Conservation (phyloP, 2,888 invertebrate species). For the Clitarchus hookeri region DNA sequence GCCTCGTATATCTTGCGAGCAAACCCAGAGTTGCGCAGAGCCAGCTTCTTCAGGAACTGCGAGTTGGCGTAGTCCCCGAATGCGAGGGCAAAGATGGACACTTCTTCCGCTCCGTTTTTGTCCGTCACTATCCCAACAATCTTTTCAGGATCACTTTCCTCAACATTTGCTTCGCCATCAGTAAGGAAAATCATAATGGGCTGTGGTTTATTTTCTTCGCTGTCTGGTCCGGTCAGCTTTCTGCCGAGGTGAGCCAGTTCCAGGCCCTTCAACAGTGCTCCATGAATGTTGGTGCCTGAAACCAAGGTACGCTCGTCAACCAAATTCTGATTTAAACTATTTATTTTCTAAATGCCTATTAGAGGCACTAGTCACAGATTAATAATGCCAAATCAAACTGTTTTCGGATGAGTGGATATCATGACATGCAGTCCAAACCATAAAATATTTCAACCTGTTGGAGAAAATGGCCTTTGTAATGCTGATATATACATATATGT, state of each 20-base stretch:
- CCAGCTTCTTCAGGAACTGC: conserved; percentile 66
- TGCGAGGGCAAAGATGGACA: conserved; percentile 67
- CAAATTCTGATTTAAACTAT: too few species aligned
- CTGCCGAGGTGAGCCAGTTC: conserved; percentile 16
- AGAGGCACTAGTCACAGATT: too few species aligned
- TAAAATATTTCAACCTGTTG: too few species aligned
- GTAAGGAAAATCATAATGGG: conserved; percentile 69
- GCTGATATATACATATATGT: too few species aligned
- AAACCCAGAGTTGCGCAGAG: conserved; percentile 68
- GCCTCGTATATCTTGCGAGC: conserved; percentile 73
- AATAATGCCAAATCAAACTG: too few species aligned
- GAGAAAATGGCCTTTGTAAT: too few species aligned
- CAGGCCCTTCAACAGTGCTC: not conserved
- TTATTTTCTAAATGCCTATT: too few species aligned
- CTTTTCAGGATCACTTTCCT: conserved; percentile 58
- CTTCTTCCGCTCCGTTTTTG: conserved; percentile 53
- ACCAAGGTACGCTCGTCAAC: too few species aligned
- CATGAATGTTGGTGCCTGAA: conserved; percentile 11
- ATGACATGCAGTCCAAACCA: too few species aligned
- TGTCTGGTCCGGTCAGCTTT: not conserved
- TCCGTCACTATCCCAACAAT: conserved; percentile 60
- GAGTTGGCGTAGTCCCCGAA: conserved; percentile 72
- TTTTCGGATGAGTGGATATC: too few species aligned
- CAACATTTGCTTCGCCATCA: conserved; percentile 68
- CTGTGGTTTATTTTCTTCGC: conserved; percentile 52